phyloP scores from a whole-genome alignment of 2,113 vertebrate species.

The Stigmatopora argus region DNA sequence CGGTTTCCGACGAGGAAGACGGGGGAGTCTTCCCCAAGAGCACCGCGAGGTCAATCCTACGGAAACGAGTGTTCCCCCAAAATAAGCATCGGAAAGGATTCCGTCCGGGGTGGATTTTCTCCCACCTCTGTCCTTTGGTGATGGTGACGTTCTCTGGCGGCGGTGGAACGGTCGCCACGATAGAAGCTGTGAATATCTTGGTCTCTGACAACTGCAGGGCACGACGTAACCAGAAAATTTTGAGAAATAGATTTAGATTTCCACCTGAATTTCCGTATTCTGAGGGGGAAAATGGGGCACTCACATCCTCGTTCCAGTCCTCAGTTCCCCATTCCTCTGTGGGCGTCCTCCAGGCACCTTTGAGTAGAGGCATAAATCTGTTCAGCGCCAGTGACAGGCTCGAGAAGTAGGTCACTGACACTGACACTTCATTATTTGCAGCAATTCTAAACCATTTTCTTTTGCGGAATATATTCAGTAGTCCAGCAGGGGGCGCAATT shows the following conservation, averaged over 20 bases:
- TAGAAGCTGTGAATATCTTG: conserved; percentile 98
- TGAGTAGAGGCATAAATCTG: conserved; percentile 16
- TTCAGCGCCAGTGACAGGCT: conserved; percentile 50
- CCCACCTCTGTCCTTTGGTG: conserved; percentile 92
- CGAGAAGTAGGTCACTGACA: neutral
- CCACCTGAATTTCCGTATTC: neutral
- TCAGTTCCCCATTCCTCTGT: conserved; percentile 97
- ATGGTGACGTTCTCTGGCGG: conserved; percentile 95
- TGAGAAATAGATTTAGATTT: neutral
- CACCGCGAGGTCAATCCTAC: conserved; percentile 92
- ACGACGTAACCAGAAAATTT: neutral
- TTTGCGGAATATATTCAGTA: no score
- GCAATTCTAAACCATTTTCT: neutral
- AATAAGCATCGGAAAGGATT: no score
- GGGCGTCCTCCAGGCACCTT: conserved; percentile 89
- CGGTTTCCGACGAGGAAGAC: conserved; percentile 85
- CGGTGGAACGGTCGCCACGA: conserved; percentile 83
- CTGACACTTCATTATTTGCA: neutral
- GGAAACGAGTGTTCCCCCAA: no score
- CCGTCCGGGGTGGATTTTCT: neutral
- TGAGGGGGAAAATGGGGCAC: conserved; percentile 44
- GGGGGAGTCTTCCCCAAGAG: conserved; percentile 92
- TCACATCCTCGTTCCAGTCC: conserved; percentile 98
- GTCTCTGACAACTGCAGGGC: conserved; percentile 87
- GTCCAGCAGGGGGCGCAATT: no score